Evolutionary conservation across 2,797 vertebrate genomes (phyloP).

Genomic region (Microctenopoma lineatum): DNA sequence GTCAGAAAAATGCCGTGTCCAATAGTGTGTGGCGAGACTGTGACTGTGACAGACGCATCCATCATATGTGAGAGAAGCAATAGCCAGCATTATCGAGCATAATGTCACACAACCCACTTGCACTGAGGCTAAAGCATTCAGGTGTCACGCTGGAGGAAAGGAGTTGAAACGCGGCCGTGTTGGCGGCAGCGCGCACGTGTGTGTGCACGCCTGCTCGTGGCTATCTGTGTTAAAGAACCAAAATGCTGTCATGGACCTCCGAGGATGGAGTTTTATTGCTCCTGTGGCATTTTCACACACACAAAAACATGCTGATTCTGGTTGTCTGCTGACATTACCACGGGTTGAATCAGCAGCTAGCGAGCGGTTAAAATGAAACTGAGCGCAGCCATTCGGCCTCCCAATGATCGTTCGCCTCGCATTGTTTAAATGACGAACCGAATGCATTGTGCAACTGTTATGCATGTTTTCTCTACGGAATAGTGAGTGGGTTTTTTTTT

Average conservation of each 20-base stretch:
- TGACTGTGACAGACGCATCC: slow-evolving; percentile 67
- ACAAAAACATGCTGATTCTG: slow-evolving; percentile 37
- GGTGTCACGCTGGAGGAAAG: slow-evolving; percentile 59
- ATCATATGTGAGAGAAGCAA: slow-evolving; percentile 64
- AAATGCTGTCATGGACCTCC: slow-evolving; percentile 23
- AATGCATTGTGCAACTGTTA: slow-evolving; percentile 17
- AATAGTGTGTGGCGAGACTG: slow-evolving; percentile 62
- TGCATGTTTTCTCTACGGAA: slow-evolving; percentile 47
- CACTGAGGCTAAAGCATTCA: slow-evolving; percentile 57
- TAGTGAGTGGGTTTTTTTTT: slow-evolving; percentile 44
- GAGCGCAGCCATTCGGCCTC: slow-evolving; percentile 16
- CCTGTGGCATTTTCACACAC: slow-evolving; percentile 7
- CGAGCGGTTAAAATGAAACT: slow-evolving; percentile 28
- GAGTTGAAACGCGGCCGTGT: slow-evolving; percentile 33
- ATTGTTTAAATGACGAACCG: slow-evolving; percentile 38
- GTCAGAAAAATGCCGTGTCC: slow-evolving; percentile 69
- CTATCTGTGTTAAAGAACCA: slow-evolving; percentile 16
- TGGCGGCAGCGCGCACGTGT: slow-evolving; percentile 1
- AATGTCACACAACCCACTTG: slow-evolving; percentile 68
- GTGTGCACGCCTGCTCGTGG: slow-evolving; percentile 10
- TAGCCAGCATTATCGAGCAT: slow-evolving; percentile 64
- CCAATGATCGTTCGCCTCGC: slow-evolving; percentile 15
- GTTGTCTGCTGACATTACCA: slow-evolving; percentile 40
- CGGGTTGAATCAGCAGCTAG: slow-evolving; percentile 50
- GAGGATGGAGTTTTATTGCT: slow-evolving; percentile 37